Percentiles rank a stretch among this genome's conserved stretches.
Evolutionary conservation across 2,888 invertebrate species (phyloP).

Genomic region (Hypolimnas misippus): DNA sequence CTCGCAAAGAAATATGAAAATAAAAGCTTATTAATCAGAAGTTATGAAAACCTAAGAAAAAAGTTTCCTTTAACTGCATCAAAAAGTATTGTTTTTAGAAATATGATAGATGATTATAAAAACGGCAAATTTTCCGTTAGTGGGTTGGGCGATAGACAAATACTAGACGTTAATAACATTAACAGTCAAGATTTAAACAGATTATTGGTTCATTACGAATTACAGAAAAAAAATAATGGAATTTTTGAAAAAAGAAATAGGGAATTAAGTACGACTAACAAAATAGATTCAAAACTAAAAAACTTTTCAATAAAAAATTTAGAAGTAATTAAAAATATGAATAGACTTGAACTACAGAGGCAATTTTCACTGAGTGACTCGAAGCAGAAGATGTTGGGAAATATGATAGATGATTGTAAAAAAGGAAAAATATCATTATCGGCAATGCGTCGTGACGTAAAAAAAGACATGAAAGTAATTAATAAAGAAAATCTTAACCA

Average conservation of each 20-base stretch:
- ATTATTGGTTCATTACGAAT: constrained; percentile 40
- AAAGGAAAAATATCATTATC: constrained; percentile 44
- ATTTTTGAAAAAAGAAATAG: not conserved
- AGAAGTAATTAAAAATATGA: constrained; percentile 26
- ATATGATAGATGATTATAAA: constrained; percentile 51
- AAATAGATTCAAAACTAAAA: constrained; percentile 10
- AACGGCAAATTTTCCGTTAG: constrained; percentile 43
- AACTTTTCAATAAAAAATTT: constrained; percentile 13
- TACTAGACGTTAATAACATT: constrained; percentile 37
- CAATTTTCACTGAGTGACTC: constrained; percentile 46
- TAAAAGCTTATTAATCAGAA: constrained; percentile 42
- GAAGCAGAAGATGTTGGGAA: constrained; percentile 48
- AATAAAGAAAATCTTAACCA: constrained; percentile 43
- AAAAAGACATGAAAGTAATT: constrained; percentile 42
- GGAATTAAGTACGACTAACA: constrained; percentile 11
- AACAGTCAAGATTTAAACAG: constrained; percentile 40
- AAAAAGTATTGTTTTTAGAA: constrained; percentile 48
- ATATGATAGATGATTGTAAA: constrained; percentile 50
- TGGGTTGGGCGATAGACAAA: constrained; percentile 27
- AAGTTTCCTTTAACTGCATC: constrained; percentile 46
- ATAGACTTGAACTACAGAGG: constrained; percentile 41
- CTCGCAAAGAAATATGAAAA: constrained; percentile 35
- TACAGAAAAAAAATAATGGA: constrained; percentile 25
- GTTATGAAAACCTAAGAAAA: constrained; percentile 49
- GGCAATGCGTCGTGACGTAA: constrained; percentile 34